Conservation (phyloP, 35 echinoderm and acorn worm genomes). For the Strongylocentrotus purpuratus region DNA sequence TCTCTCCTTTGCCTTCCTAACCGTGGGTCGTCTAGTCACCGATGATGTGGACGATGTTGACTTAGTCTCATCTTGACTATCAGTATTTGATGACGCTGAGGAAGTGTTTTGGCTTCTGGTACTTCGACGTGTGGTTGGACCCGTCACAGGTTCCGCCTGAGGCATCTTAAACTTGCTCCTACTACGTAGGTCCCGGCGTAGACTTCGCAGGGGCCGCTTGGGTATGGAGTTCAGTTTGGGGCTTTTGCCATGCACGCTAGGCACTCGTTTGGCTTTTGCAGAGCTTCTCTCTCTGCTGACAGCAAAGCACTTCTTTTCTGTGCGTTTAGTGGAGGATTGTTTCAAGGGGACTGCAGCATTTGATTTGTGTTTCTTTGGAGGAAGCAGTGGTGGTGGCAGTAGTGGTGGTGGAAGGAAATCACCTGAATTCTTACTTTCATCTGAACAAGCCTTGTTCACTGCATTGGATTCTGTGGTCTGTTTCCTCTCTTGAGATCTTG, state of each 20-base stretch:
- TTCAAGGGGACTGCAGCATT: constrained; percentile 30
- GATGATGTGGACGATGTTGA: background rate
- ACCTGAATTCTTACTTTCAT: constrained; percentile 26
- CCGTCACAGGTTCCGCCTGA: background rate
- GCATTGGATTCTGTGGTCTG: background rate
- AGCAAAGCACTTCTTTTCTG: background rate
- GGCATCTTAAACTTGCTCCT: constrained; percentile 35
- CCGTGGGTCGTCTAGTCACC: background rate
- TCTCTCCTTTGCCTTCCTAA: constrained; percentile 11
- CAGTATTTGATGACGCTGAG: background rate
- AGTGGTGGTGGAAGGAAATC: constrained; percentile 14
- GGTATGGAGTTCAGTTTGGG: constrained; percentile 7
- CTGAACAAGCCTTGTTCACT: constrained; percentile 27
- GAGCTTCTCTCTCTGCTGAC: background rate
- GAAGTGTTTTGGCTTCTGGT: background rate
- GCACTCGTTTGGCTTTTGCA: constrained; percentile 1
- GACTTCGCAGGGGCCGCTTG: constrained; percentile 11
- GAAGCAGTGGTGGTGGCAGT: constrained; percentile 17
- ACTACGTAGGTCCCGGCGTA: constrained; percentile 23
- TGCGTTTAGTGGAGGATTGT: background rate
- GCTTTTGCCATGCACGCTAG: background rate
- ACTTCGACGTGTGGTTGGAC: background rate
- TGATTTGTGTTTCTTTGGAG: background rate
- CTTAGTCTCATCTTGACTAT: constrained; percentile 44
- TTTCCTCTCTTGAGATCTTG: constrained; percentile 6